These are phyloP conservation scores for Ciconia maguari DNA, from an alignment of 2,113 vertebrate species.

Conservation along the genomic window DNA sequence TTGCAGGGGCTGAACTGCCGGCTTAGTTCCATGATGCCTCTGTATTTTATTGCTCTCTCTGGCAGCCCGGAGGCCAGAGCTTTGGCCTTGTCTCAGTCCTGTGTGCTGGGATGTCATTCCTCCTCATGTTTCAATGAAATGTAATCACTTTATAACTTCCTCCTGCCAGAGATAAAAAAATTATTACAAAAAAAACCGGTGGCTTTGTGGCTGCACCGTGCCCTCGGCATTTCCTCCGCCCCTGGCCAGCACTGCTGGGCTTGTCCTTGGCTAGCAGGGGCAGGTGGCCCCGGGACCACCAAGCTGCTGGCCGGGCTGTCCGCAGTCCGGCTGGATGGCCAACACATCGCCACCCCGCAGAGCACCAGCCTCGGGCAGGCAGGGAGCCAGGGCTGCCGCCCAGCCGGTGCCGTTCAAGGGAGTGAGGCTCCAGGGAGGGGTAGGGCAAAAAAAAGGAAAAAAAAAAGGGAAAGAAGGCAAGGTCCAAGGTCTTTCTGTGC, in stretches of 20 bases:
- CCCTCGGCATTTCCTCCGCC: accelerated
- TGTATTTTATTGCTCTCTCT: neutral
- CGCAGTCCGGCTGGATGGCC: neutral
- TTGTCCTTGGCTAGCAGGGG: neutral
- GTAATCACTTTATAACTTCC: neutral
- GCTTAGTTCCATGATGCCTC: neutral
- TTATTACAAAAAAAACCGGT: neutral
- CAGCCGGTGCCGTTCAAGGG: accelerated
- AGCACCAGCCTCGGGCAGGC: accelerated
- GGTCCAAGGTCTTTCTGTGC: neutral
- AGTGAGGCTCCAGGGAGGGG: neutral
- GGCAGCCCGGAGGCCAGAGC: neutral
- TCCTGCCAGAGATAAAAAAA: slow-evolving; percentile 2
- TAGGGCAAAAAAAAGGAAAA: neutral
- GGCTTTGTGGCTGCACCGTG: neutral
- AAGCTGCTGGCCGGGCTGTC: neutral
- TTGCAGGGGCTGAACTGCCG: neutral
- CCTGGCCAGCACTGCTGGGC: accelerated
- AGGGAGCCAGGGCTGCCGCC: neutral
- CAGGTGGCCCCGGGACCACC: accelerated
- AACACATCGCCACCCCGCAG: accelerated
- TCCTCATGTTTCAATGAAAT: neutral
- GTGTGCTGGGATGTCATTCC: neutral
- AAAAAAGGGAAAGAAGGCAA: neutral
- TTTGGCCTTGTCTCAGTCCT: neutral